Base-by-base conservation (phyloP, 2,888 invertebrate species). In the Eupeodes latifasciatus region DNA sequence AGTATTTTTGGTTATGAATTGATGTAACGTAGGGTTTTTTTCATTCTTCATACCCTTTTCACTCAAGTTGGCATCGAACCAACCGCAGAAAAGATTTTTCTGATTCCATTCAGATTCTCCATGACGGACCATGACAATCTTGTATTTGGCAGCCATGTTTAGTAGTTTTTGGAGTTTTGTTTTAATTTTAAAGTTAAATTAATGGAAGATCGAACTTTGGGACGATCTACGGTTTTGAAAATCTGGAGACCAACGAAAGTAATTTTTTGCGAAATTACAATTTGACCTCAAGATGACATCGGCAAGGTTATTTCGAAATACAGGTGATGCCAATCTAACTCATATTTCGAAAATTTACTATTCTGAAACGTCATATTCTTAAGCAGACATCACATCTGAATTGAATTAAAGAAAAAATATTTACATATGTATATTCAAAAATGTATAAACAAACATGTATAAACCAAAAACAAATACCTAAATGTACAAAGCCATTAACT, bases 71-170 rank as follows among this genome's bases (percentile, higher is more conserved):
- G 96, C 96, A 91, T 96, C 96, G 90, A 93, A 96, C 96, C 96
- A 96, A 44, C 96, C 96, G 91, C 96, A 96, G 91, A 96, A 96
- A 40, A 96, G 94, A 93, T 96, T 96, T 91, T 96, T 95, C 92
- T 96, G 95, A 91, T 96, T 96, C 96, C 96, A 96, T 93, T 96
- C 96, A 91, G 96, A 96, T 94, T 96, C 96, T 85, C 96, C 96
- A 91, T 96, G 96, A 91, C 96, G 95, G 67, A 96, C 95, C 96
- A 96, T 96, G 77, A 96, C 96, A 94, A 96, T 96, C 91, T 95
- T 95, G 91, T 95, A 95, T 91, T 95, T 95, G 91, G 92, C 93
- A 91, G 92, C 91, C 93, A 94, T 94, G 81, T 91, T 92, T 9
- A 77, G 78, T 74, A 81, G 19, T 82, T 87, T 90, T 49, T 64